Conservation (phyloP, 1,140 invertebrate genomes). For the Streblospio benedicti region DNA sequence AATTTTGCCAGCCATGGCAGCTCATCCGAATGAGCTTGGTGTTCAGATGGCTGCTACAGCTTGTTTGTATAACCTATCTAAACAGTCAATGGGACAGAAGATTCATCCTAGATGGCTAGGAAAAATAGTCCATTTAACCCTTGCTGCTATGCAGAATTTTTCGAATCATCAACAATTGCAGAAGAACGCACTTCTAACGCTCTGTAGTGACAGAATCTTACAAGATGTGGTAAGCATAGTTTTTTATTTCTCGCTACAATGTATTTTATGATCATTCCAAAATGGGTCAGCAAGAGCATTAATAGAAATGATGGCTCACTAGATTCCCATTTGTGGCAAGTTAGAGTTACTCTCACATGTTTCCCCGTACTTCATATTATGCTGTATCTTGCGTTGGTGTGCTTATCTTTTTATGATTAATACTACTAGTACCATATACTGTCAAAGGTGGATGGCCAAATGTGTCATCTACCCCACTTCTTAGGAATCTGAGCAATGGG, state of each 20-base stretch:
- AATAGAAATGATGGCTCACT: too few species aligned
- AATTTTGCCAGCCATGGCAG: slow-evolving; percentile 62
- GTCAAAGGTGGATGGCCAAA: too few species aligned
- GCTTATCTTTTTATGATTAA: too few species aligned
- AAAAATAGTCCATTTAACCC: slow-evolving; percentile 60
- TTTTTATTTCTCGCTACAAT: slow-evolving; percentile 3
- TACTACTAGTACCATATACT: too few species aligned
- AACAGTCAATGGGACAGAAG: slow-evolving; percentile 57
- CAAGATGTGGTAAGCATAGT: slow-evolving; percentile 48
- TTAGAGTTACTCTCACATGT: too few species aligned
- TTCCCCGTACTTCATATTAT: too few species aligned
- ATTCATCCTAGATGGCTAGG: slow-evolving; percentile 62
- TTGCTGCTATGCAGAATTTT: slow-evolving; percentile 65
- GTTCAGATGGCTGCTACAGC: slow-evolving; percentile 75
- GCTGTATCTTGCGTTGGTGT: too few species aligned
- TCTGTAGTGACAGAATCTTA: slow-evolving; percentile 70
- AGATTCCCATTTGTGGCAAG: too few species aligned
- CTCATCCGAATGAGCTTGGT: slow-evolving; percentile 57
- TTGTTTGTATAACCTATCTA: slow-evolving; percentile 70
- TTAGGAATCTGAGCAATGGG: too few species aligned
- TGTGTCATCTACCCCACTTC: too few species aligned
- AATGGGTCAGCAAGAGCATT: too few species aligned
- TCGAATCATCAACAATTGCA: slow-evolving; percentile 62
- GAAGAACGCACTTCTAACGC: slow-evolving; percentile 67
- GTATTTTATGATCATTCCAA: too few species aligned